phyloP scores from a whole-genome alignment of 2,113 vertebrate genomes.

The Delphinus delphis region DNA sequence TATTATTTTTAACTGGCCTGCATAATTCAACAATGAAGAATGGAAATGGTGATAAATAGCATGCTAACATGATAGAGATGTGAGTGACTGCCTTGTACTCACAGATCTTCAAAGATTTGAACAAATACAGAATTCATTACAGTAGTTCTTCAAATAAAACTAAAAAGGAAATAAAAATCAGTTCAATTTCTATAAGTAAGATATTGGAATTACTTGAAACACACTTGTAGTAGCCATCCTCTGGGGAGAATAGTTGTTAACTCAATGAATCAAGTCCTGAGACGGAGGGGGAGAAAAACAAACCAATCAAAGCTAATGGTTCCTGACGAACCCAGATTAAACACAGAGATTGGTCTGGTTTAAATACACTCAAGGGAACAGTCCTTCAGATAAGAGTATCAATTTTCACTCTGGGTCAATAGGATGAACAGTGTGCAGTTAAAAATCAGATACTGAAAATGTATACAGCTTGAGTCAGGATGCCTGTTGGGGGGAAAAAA shows the following conservation, averaged over 20 bases:
- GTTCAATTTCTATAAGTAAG: conserved; percentile 61
- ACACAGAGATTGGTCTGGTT: conserved; percentile 73
- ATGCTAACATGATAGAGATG: conserved; percentile 14
- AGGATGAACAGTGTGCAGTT: conserved; percentile 70
- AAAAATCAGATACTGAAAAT: conserved; percentile 78
- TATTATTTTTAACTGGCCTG: conserved; percentile 36
- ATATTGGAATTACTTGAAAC: conserved; percentile 69
- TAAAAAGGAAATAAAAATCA: conserved; percentile 26
- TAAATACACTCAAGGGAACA: conserved; percentile 77
- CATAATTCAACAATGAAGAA: conserved; percentile 38
- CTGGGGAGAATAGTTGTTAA: conserved; percentile 68
- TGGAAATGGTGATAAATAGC: conserved; percentile 25
- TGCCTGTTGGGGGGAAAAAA: background rate
- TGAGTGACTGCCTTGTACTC: conserved; percentile 19
- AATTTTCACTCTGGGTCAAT: conserved; percentile 78
- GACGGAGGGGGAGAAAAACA: conserved; percentile 70
- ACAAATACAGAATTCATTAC: conserved; percentile 65
- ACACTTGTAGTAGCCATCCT: conserved; percentile 47
- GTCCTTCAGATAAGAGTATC: conserved; percentile 77
- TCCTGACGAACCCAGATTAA: conserved; percentile 79
- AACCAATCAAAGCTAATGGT: conserved; percentile 78
- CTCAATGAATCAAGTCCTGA: conserved; percentile 71
- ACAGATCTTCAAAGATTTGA: conserved; percentile 50
- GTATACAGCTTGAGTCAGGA: conserved; percentile 61
- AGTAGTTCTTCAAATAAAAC: conserved; percentile 61